phyloP scores from a whole-genome alignment of 1,140 invertebrate species.

The Habropoda laboriosa region DNA sequence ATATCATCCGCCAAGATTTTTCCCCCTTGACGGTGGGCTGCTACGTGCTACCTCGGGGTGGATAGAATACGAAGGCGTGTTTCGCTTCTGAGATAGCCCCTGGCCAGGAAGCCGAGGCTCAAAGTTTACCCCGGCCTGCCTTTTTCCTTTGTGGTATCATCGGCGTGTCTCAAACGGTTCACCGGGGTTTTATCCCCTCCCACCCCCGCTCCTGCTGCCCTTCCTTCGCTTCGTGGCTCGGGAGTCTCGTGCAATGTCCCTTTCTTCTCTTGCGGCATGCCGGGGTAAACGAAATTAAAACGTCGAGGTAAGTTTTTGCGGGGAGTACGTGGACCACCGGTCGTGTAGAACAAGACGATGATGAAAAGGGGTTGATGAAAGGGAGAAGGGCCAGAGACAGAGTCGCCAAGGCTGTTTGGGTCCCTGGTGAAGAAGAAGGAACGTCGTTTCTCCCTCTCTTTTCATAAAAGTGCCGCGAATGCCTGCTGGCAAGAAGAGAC shows the following conservation, averaged over 20 bases:
- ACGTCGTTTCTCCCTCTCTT: conserved; percentile 34
- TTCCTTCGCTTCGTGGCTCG: too few species aligned
- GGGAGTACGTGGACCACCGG: conserved; percentile 34
- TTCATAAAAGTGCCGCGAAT: conserved; percentile 64
- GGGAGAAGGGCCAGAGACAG: conserved; percentile 23
- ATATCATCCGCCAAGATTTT: conserved; percentile 43
- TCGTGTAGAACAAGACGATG: background rate
- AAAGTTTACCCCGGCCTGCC: conserved; percentile 69
- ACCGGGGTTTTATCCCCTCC: conserved; percentile 26
- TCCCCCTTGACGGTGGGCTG: conserved; percentile 28
- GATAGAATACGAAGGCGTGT: background rate
- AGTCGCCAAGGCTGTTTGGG: too few species aligned
- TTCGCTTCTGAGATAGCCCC: conserved; percentile 49
- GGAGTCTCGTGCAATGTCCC: background rate
- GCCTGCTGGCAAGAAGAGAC: conserved; percentile 70
- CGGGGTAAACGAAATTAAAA: conserved; percentile 78
- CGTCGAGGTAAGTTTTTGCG: conserved; percentile 73
- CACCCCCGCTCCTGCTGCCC: background rate
- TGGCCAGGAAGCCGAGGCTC: conserved; percentile 66
- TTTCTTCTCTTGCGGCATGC: conserved; percentile 11
- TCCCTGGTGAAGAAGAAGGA: background rate
- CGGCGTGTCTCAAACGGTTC: conserved; percentile 62
- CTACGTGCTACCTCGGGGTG: background rate
- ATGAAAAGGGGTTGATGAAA: conserved; percentile 34
- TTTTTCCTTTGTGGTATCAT: conserved; percentile 67